Evolutionary conservation across 2,113 vertebrate species (phyloP).

Genomic region (Cyprinus carpio): DNA sequence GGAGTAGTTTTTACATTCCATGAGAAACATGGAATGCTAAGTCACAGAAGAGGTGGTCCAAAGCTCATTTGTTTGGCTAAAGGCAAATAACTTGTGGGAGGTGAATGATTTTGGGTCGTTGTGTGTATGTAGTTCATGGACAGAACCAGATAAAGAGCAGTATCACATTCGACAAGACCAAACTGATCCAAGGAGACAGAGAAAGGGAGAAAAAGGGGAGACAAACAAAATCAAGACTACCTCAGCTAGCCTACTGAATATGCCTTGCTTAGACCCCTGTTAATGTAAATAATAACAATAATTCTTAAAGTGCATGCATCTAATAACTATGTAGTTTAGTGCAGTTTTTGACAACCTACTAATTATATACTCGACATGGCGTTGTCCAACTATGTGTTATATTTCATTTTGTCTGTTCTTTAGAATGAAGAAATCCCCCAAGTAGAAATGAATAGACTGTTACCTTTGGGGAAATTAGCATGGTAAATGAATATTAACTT

Average conservation of each 20-base stretch:
- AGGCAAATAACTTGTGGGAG: slow-evolving; percentile 37
- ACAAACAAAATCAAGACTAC: slow-evolving; percentile 56
- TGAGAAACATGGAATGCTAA: slow-evolving; percentile 45
- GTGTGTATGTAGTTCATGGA: slow-evolving; percentile 44
- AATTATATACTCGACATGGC: neutral
- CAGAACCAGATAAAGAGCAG: slow-evolving; percentile 60
- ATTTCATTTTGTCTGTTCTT: neutral
- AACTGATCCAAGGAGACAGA: slow-evolving; percentile 41
- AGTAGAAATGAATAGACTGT: slow-evolving; percentile 61
- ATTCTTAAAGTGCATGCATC: neutral
- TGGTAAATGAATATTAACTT: slow-evolving; percentile 76
- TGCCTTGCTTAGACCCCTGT: slow-evolving; percentile 15
- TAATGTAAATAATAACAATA: neutral
- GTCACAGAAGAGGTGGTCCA: slow-evolving; percentile 25
- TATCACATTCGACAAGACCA: slow-evolving; percentile 64
- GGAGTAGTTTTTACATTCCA: slow-evolving; percentile 20
- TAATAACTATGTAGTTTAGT: neutral
- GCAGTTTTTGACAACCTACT: slow-evolving; percentile 1
- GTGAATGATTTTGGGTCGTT: neutral
- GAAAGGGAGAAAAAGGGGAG: neutral
- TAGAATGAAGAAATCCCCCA: slow-evolving; percentile 54
- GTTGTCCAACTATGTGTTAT: neutral
- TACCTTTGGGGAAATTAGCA: slow-evolving; percentile 72
- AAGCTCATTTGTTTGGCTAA: slow-evolving; percentile 59
- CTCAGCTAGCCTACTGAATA: slow-evolving; percentile 50